Evolutionary conservation across 1,140 invertebrate genomes (phyloP).

Genomic region (Parapsyche elsis): DNA sequence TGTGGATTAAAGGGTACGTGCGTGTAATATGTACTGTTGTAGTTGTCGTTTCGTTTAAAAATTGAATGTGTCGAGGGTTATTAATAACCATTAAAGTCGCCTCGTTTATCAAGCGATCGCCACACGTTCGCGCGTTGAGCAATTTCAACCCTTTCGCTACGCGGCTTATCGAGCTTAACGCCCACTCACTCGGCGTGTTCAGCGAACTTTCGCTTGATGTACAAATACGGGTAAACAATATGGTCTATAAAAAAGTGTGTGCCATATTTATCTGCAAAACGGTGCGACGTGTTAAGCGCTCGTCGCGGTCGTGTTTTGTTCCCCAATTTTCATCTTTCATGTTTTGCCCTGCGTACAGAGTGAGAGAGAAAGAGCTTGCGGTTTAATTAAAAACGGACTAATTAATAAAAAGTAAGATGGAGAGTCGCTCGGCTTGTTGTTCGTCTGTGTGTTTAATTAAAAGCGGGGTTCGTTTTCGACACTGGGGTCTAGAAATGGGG

Average conservation of each 20-base stretch:
- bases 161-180: slow-evolving; percentile 5
- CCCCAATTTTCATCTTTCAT: slow-evolving; percentile 44
- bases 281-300: neutral
- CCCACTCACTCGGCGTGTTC: neutral
- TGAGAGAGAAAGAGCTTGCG: slow-evolving; percentile 8
- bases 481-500: neutral
- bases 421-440: neutral
- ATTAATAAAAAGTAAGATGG: slow-evolving; percentile 40
- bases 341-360: slow-evolving; percentile 5
- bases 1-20: too few relatives aligned
- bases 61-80: neutral
- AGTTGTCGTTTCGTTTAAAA: neutral
- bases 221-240: too few relatives aligned
- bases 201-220: too few relatives aligned
- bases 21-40: too few relatives aligned
- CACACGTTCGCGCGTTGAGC: neutral
- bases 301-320: slow-evolving; percentile 28
- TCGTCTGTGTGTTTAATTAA: slow-evolving; percentile 35
- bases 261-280: too few relatives aligned
- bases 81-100: neutral
- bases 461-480: slow-evolving; percentile 16
- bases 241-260: too few relatives aligned
- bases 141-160: slow-evolving; percentile 15
- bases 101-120: neutral
- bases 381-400: slow-evolving; percentile 47